These are phyloP conservation scores for Apus apus DNA, from an alignment of 2,113 vertebrate genomes.

Conservation along the genomic window DNA sequence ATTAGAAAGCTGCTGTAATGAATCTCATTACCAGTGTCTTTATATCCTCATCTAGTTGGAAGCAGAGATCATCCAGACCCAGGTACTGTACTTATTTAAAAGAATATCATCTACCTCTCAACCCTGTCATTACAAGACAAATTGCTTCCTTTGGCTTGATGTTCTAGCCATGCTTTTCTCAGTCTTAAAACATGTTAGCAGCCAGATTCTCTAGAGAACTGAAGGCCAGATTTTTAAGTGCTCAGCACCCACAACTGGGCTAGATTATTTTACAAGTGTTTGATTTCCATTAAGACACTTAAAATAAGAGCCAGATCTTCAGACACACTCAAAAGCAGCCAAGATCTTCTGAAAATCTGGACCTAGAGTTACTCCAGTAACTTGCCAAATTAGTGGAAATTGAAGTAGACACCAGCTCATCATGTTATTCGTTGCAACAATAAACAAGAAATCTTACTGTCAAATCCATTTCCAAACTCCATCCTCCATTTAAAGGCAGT, in stretches of 20 bases:
- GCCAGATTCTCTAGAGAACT: slow-evolving; percentile 10
- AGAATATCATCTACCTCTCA: slow-evolving; percentile 46
- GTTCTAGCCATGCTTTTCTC: slow-evolving; percentile 25
- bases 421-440: background rate
- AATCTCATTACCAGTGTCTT: slow-evolving; percentile 71
- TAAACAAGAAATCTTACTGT: background rate
- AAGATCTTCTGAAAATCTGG: slow-evolving; percentile 46
- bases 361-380: background rate
- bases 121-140: slow-evolving; percentile 36
- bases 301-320: slow-evolving; percentile 54
- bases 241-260: slow-evolving; percentile 46
- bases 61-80: slow-evolving; percentile 64
- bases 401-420: slow-evolving; percentile 38
- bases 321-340: background rate
- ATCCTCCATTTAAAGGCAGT: background rate
- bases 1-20: slow-evolving; percentile 73
- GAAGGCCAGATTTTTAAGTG: slow-evolving; percentile 35
- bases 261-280: slow-evolving; percentile 37
- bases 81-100: slow-evolving; percentile 37
- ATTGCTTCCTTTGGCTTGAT: slow-evolving; percentile 56
- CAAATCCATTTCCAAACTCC: background rate
- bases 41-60: slow-evolving; percentile 68
- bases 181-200: background rate
- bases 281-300: slow-evolving; percentile 5
- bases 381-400: slow-evolving; percentile 51